phyloP scores from a whole-genome alignment of 2,113 vertebrate species.

The Rhodinocichla rosea region DNA sequence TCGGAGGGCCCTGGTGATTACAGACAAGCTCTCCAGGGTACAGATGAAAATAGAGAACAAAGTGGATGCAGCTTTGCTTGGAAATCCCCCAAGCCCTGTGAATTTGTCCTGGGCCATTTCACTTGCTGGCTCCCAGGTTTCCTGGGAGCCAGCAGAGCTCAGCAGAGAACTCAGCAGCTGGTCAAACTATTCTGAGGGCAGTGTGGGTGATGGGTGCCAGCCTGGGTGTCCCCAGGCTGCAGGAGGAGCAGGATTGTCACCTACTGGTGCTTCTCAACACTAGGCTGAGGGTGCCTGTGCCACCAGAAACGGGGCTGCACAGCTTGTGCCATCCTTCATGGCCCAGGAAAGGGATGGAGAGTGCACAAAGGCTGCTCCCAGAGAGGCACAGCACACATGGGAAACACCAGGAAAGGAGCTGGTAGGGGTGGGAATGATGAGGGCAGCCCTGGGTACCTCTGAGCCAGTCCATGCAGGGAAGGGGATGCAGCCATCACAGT shows the following conservation, averaged over 20 bases:
- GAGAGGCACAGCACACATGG: neutral
- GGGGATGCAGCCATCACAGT: rapidly evolving
- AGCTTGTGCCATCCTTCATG: rapidly evolving
- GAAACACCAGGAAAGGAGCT: neutral
- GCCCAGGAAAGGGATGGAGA: neutral
- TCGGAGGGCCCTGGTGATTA: neutral
- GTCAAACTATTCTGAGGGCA: neutral
- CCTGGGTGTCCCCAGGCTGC: neutral
- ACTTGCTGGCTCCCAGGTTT: neutral
- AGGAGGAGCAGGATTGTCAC: neutral
- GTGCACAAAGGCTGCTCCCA: neutral
- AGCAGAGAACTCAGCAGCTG: neutral
- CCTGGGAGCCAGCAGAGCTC: neutral
- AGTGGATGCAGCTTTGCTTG: neutral
- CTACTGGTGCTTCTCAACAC: neutral
- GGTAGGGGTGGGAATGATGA: rapidly evolving
- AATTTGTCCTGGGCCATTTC: neutral
- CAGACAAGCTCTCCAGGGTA: neutral
- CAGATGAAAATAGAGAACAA: neutral
- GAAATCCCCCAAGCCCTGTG: neutral
- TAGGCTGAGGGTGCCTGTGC: rapidly evolving
- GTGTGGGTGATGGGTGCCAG: neutral
- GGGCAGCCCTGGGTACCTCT: neutral
- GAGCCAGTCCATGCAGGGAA: neutral
- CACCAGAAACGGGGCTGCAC: neutral